These are phyloP conservation scores for Drosophila simulans DNA, from an alignment of 1,140 invertebrate species.

Conservation along the genomic window DNA sequence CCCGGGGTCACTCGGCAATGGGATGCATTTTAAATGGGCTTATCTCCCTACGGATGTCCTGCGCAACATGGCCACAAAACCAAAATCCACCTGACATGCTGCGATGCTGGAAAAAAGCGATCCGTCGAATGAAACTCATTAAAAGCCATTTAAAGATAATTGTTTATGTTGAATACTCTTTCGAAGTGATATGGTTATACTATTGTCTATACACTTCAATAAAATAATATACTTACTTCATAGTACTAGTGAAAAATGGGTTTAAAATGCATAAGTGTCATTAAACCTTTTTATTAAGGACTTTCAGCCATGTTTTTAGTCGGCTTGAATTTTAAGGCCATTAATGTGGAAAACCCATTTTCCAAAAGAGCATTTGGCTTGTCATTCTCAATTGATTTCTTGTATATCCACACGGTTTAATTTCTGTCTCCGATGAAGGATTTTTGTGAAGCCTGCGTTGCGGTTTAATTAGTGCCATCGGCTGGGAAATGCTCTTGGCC, in stretches of 20 bases:
- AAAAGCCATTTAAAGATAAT: slow-evolving; percentile 39
- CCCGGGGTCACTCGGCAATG: slow-evolving; percentile 24
- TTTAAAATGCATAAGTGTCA: too few species aligned
- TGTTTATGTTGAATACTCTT: slow-evolving; percentile 36
- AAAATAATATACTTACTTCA: too few species aligned
- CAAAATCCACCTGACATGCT: slow-evolving; percentile 22
- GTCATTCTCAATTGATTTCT: neutral
- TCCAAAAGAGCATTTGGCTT: slow-evolving; percentile 2
- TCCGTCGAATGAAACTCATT: slow-evolving; percentile 34
- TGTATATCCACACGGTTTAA: neutral
- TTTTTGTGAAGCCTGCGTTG: slow-evolving; percentile 15
- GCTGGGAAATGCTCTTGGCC: slow-evolving; percentile 12
- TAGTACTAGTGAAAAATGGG: too few species aligned
- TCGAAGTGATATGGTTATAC: neutral
- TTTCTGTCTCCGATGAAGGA: slow-evolving; percentile 6
- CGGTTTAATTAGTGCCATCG: slow-evolving; percentile 57
- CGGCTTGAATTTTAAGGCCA: neutral
- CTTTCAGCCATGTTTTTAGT: too few species aligned
- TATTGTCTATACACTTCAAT: neutral
- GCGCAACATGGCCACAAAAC: slow-evolving; percentile 12
- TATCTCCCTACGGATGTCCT: neutral
- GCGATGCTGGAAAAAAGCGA: neutral
- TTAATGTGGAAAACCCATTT: neutral
- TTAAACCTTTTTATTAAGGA: too few species aligned
- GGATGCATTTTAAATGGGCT: slow-evolving; percentile 34